phyloP scores from a whole-genome alignment of 2,113 vertebrate genomes.

The Podarcis muralis region DNA sequence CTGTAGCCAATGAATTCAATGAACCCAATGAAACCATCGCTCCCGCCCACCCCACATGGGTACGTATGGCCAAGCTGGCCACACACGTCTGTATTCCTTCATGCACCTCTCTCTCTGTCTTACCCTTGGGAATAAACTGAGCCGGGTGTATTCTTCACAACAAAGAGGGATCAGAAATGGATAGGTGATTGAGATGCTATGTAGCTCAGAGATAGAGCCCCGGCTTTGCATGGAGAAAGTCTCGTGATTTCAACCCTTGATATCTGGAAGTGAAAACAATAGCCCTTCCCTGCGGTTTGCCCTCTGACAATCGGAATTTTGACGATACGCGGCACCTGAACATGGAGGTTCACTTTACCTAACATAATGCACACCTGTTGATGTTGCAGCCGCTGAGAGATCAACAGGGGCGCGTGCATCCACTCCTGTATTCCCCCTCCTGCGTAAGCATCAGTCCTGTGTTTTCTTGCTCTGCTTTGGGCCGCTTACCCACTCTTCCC shows the following conservation, averaged over 20 bases:
- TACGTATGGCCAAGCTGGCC: slow-evolving; percentile 63
- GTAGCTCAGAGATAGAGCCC: too few species aligned
- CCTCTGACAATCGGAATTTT: not conserved
- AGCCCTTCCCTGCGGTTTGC: not conserved
- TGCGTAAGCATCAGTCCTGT: not conserved
- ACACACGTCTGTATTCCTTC: too few species aligned
- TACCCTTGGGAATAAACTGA: not conserved
- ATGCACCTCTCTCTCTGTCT: not conserved
- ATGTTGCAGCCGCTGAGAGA: not conserved
- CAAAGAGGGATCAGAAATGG: too few species aligned
- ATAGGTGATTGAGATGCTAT: too few species aligned
- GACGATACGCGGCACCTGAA: not conserved
- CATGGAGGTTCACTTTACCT: not conserved
- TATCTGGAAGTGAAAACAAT: not conserved
- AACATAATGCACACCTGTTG: too few species aligned
- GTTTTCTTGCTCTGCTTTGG: not conserved
- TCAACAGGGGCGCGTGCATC: not conserved
- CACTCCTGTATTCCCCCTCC: not conserved
- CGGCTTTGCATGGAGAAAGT: not conserved
- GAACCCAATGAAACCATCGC: slow-evolving; percentile 95
- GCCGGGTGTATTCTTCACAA: too few species aligned
- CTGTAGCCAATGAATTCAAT: slow-evolving; percentile 86
- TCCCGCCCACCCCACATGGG: slow-evolving; percentile 90
- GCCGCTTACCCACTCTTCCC: not conserved
- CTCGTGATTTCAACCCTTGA: not conserved